A percentile compares a stretch with the other conserved stretches of the same genome.
phyloP scores from a whole-genome alignment of 2,797 vertebrate genomes.

The Oryzias sinensis region DNA sequence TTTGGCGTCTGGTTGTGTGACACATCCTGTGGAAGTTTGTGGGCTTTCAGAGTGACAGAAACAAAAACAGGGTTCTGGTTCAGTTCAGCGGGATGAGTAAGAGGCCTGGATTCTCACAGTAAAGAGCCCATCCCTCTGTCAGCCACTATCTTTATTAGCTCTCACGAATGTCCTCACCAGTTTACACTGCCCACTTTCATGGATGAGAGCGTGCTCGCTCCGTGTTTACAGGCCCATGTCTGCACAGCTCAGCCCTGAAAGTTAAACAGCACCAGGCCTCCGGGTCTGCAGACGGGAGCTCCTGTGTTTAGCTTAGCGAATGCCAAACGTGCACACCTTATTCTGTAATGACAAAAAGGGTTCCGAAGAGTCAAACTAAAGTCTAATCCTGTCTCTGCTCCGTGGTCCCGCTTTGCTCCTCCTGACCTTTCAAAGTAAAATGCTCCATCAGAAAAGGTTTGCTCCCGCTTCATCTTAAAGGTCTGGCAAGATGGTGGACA shows the following conservation, averaged over 20 bases:
- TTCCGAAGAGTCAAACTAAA: too few species aligned
- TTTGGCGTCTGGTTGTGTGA: constrained; percentile 43
- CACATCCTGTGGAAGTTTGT: neutral
- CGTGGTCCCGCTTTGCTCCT: too few species aligned
- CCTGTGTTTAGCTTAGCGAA: constrained; percentile 18
- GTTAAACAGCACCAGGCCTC: constrained; percentile 9
- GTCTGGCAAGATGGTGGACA: too few species aligned
- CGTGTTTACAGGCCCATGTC: constrained; percentile 76
- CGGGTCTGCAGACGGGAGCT: constrained; percentile 12
- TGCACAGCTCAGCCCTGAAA: constrained; percentile 20
- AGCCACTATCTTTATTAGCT: constrained; percentile 92
- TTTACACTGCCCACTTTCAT: constrained; percentile 85
- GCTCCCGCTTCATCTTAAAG: too few species aligned
- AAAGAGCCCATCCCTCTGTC: constrained; percentile 66
- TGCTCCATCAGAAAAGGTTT: too few species aligned
- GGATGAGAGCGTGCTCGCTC: constrained; percentile 75
- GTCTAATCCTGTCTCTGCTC: too few species aligned
- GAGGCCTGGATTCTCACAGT: constrained; percentile 64
- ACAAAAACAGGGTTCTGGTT: constrained; percentile 55
- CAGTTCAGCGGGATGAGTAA: constrained; percentile 67
- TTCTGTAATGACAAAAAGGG: too few species aligned
- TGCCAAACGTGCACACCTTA: too few species aligned
- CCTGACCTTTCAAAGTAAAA: too few species aligned
- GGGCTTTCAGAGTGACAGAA: constrained; percentile 55
- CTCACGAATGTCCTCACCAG: constrained; percentile 84